Base-by-base conservation (phyloP, 2,113 vertebrate species). In the Marcusenius ussheri region DNA sequence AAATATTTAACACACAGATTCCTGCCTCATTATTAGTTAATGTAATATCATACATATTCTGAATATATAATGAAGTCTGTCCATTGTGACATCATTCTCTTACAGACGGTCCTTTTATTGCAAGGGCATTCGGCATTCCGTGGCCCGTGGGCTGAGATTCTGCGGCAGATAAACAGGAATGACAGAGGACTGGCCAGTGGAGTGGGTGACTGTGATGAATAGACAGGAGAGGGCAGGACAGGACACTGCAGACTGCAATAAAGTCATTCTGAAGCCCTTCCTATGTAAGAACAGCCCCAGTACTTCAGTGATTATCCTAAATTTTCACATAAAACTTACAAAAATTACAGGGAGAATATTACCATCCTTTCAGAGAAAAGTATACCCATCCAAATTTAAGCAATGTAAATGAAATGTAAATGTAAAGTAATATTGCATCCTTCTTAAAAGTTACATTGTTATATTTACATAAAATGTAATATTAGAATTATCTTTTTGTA, bases 11-110 rank as follows among this genome's bases (percentile, higher is more conserved):
- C 66, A 62, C 84, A 45, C 89, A 90, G 51, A 87, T 90, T 88
- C 62, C 62, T 90, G 49, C 51, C 92, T 77, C 85, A 93, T 91
- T 39, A 93, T 91, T 91, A 90, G 92, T 93, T 93, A 17, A 91
- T 93, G 90, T 85, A 89, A 91, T 88, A 89, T 89, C 89, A 86
- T 74, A 91, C 84, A 92, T 91, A 91, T 87, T 91, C 87, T 53
- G 91, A 90, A 90, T 91, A 83, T 88, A 80, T 89, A 50, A 92
- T 89, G 58, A 83, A 90, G 88, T 83, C 53, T 87, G 87, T 92
- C 88, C 66, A 90, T 49, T 77, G 24, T 92, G 87, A 92, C 89
- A 92, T 89, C 89, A 91, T 88, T 77, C 90, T 89, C 90, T 42
- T 80, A 56, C 85, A 88, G 88, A 90, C 92, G 77, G 90, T 74